Percentiles rank a stretch among this genome's conserved stretches.
These are phyloP conservation scores for Cyrtonyx montezumae DNA, from an alignment of 2,113 vertebrate species.

Conservation along the genomic window DNA sequence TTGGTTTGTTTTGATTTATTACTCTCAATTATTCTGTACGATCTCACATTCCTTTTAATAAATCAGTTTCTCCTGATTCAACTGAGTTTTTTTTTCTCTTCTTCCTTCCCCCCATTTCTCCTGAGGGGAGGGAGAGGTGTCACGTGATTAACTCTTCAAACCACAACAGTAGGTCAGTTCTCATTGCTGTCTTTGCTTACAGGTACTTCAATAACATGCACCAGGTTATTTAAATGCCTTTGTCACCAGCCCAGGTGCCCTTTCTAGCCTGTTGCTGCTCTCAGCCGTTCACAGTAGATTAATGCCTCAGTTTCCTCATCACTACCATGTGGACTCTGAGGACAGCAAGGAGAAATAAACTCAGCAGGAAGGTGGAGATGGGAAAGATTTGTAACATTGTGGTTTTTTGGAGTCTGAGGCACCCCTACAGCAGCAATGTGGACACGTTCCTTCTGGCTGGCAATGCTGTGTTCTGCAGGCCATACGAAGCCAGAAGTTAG, in stretches of 20 bases:
- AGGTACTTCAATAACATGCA: background rate
- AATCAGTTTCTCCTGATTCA: too few species aligned
- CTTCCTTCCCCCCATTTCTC: too few species aligned
- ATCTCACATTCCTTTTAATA: too few species aligned
- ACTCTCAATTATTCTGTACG: too few species aligned
- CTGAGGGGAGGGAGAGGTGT: too few species aligned
- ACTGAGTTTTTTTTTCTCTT: too few species aligned
- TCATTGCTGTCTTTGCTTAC: background rate
- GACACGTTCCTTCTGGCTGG: fast-evolving
- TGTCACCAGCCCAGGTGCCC: background rate
- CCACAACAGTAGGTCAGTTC: background rate
- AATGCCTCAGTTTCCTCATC: background rate
- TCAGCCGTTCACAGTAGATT: background rate
- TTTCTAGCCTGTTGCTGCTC: background rate
- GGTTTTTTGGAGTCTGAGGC: background rate
- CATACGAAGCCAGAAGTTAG: background rate
- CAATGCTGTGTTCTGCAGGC: background rate
- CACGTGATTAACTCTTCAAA: too few species aligned
- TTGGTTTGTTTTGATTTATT: too few species aligned
- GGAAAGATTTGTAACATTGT: background rate
- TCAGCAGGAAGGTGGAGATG: background rate
- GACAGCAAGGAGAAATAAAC: background rate
- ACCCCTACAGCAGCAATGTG: background rate
- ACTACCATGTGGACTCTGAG: background rate
- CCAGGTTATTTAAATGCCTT: background rate